Evolutionary conservation across 2,797 vertebrate species (phyloP).

Genomic region (Chelon auratus): DNA sequence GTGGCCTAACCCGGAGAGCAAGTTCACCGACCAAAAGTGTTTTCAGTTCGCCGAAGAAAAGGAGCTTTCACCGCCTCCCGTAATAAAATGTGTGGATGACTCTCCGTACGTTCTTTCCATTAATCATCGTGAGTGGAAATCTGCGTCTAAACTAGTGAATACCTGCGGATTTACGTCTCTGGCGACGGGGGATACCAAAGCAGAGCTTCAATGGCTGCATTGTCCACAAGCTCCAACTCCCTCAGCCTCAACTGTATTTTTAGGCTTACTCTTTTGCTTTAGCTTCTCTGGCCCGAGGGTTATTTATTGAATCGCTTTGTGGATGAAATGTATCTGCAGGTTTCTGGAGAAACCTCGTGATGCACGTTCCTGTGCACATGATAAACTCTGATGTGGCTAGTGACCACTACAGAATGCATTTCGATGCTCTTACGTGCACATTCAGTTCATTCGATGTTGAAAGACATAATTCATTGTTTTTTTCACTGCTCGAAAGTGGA

Average conservation of each 20-base stretch:
- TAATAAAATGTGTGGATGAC: slow-evolving; percentile 33
- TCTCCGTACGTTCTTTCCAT: slow-evolving; percentile 40
- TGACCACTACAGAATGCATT: too few species aligned
- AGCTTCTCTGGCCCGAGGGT: background rate
- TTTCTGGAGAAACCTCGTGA: too few species aligned
- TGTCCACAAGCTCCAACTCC: slow-evolving; percentile 50
- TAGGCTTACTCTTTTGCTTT: slow-evolving; percentile 1
- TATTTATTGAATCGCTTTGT: slow-evolving; percentile 11
- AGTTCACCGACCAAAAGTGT: slow-evolving; percentile 7
- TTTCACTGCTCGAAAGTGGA: too few species aligned
- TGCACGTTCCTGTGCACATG: too few species aligned
- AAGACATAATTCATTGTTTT: too few species aligned
- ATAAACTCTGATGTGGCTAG: too few species aligned
- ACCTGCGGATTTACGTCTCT: slow-evolving; percentile 61
- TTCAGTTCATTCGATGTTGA: too few species aligned
- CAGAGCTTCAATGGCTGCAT: slow-evolving; percentile 54
- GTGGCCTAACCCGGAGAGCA: slow-evolving; percentile 11
- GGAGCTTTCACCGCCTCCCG: slow-evolving; percentile 40
- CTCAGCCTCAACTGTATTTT: slow-evolving; percentile 27
- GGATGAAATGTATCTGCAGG: background rate
- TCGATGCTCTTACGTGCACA: too few species aligned
- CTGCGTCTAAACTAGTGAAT: slow-evolving; percentile 37
- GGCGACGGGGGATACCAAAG: slow-evolving; percentile 36
- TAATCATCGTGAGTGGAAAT: slow-evolving; percentile 44
- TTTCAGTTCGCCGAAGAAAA: slow-evolving; percentile 45